phyloP scores from a whole-genome alignment of 2,888 invertebrate species.

The Cantharis rustica region DNA sequence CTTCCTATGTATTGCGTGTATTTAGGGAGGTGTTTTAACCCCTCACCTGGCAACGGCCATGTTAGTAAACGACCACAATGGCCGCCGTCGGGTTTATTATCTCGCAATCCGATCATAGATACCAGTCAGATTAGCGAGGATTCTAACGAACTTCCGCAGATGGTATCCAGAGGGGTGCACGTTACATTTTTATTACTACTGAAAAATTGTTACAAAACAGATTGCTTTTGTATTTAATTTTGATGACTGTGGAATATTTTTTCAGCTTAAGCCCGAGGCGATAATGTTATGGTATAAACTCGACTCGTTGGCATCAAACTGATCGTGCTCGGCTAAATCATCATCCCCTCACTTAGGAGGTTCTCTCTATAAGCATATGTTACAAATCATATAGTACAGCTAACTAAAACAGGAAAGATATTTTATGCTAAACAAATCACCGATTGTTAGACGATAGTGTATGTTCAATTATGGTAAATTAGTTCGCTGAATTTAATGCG shows the following conservation, averaged over 20 bases:
- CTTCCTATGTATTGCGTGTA: conserved; percentile 30
- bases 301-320: too few relatives aligned
- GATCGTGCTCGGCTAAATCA: background rate
- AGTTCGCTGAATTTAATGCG: background rate
- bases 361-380: conserved; percentile 27
- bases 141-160: conserved; percentile 59
- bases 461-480: background rate
- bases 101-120: conserved; percentile 42
- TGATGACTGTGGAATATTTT: background rate
- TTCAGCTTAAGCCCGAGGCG: conserved; percentile 1
- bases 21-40: conserved; percentile 47
- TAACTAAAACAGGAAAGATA: conserved; percentile 31
- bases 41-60: conserved; percentile 55
- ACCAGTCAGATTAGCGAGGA: conserved; percentile 54
- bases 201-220: background rate
- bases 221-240: background rate
- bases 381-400: conserved; percentile 35
- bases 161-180: conserved; percentile 45
- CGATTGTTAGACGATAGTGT: background rate
- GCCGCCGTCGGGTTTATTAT: conserved; percentile 46
- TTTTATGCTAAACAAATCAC: conserved; percentile 27
- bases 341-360: conserved; percentile 18
- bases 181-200: conserved; percentile 17
- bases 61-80: conserved; percentile 53
- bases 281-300: conserved; percentile 20